Percentiles rank a stretch among this genome's conserved stretches.
These are phyloP conservation scores for Drosophila pseudotalamancana DNA, from an alignment of 2,888 invertebrate species.

Conservation along the genomic window DNA sequence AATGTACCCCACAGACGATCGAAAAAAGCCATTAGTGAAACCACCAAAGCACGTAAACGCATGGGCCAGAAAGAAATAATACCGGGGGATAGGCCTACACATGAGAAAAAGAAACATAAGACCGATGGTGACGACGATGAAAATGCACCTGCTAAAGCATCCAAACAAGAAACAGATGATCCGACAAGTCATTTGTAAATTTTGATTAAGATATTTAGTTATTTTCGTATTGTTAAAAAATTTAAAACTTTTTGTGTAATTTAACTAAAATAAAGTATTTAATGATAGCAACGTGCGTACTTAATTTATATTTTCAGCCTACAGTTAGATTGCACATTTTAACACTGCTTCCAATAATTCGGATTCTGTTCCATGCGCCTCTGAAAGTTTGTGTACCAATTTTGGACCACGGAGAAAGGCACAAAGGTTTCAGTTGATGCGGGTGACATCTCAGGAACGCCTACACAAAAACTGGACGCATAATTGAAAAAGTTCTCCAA, in stretches of 20 bases:
- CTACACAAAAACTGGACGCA: conserved; percentile 94
- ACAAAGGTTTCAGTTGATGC: conserved; percentile 92
- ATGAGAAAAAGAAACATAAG: too few species aligned
- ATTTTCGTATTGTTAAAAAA: too few species aligned
- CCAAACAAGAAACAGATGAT: background rate
- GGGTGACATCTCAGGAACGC: conserved; percentile 91
- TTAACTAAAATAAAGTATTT: conserved; percentile 17
- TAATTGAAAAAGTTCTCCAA: conserved; percentile 96
- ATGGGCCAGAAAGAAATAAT: too few species aligned
- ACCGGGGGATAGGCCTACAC: too few species aligned
- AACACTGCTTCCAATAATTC: conserved; percentile 92
- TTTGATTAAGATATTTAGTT: too few species aligned
- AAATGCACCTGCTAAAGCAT: background rate
- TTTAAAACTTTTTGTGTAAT: background rate
- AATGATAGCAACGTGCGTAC: conserved; percentile 19
- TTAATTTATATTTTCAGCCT: conserved; percentile 14
- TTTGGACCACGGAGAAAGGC: conserved; percentile 93
- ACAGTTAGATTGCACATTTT: too few species aligned
- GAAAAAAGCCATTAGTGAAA: too few species aligned
- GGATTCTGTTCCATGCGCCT: conserved; percentile 95
- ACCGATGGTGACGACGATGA: too few species aligned
- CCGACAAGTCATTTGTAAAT: background rate
- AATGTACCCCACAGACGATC: background rate
- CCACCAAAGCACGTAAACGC: background rate
- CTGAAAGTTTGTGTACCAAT: conserved; percentile 97